These are phyloP conservation scores for Endotricha flammealis DNA, from an alignment of 2,888 invertebrate species.

Conservation along the genomic window DNA sequence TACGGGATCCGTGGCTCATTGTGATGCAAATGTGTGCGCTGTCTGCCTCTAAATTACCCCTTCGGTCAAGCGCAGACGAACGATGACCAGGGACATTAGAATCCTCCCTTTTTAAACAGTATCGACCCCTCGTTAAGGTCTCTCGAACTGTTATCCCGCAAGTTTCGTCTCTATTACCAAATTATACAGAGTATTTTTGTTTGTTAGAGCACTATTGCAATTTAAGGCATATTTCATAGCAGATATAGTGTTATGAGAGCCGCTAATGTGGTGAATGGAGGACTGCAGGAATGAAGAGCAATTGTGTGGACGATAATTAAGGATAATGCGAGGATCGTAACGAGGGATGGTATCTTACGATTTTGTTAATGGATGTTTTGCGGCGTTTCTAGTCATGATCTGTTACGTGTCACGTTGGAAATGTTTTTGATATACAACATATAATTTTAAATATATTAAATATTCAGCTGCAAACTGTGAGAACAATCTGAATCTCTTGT, in stretches of 20 bases:
- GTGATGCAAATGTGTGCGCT: conserved; percentile 74
- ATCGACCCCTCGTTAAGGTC: conserved; percentile 37
- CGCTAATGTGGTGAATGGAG: conserved; percentile 63
- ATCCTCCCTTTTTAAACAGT: conserved; percentile 58
- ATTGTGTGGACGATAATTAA: conserved; percentile 71
- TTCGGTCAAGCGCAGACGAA: conserved; percentile 68
- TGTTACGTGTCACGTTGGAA: conserved; percentile 23
- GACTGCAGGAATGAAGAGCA: conserved; percentile 53
- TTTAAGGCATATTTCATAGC: conserved; percentile 63
- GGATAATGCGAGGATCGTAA: conserved; percentile 51
- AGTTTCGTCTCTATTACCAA: conserved; percentile 12
- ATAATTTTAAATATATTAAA: too few relatives aligned
- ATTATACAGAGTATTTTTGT: conserved; percentile 1
- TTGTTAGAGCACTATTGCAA: conserved; percentile 25
- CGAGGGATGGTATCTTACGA: conserved; percentile 58
- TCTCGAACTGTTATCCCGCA: conserved; percentile 10
- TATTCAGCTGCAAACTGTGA: too few relatives aligned
- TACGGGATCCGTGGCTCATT: conserved; percentile 64
- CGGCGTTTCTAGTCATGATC: conserved; percentile 20
- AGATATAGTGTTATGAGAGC: conserved; percentile 68
- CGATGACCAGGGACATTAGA: conserved; percentile 68
- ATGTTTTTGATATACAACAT: conserved; percentile 19
- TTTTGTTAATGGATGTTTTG: conserved; percentile 49
- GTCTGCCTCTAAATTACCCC: conserved; percentile 76
- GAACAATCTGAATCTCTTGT: too few relatives aligned